phyloP scores from a whole-genome alignment of 2,113 vertebrate genomes.

The Oncorhynchus keta region DNA sequence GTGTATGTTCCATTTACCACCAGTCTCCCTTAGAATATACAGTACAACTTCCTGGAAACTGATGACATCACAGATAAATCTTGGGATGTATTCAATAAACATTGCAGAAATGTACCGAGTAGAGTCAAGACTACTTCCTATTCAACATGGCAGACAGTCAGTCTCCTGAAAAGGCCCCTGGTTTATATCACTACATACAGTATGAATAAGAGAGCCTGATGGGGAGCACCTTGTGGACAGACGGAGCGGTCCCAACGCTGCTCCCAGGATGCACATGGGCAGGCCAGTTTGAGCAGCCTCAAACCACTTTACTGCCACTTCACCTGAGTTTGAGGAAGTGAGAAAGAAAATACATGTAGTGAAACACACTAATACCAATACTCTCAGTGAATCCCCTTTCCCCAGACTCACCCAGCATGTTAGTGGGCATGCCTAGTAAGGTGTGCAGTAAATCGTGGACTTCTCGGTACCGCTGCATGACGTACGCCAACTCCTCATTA shows the following conservation, averaged over 20 bases:
- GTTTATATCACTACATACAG: too few relatives aligned
- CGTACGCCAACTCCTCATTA: constrained; percentile 88
- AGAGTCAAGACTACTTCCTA: too few relatives aligned
- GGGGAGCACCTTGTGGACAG: constrained; percentile 79
- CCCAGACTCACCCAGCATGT: constrained; percentile 86
- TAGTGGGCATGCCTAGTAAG: constrained; percentile 92
- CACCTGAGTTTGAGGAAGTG: constrained; percentile 72
- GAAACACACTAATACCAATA: background rate
- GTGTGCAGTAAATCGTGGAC: constrained; percentile 94
- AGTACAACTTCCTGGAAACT: too few relatives aligned
- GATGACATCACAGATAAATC: too few relatives aligned
- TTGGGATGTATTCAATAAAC: too few relatives aligned
- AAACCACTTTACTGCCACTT: constrained; percentile 94
- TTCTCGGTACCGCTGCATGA: constrained; percentile 94
- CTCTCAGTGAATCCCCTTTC: background rate
- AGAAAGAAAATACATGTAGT: background rate
- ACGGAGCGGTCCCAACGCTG: constrained; percentile 81
- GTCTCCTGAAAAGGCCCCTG: too few relatives aligned
- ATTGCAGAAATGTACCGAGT: too few relatives aligned
- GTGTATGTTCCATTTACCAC: too few relatives aligned
- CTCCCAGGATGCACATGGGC: constrained; percentile 94
- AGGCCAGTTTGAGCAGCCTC: constrained; percentile 91
- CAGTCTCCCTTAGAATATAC: too few relatives aligned
- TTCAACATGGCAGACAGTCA: too few relatives aligned
- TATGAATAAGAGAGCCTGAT: background rate